Percentiles rank a stretch among this genome's conserved stretches.
These are phyloP conservation scores for Catostylus mosaicus DNA, from an alignment of 30 jellyfish, hydroid and myxozoan species.

Conservation along the genomic window DNA sequence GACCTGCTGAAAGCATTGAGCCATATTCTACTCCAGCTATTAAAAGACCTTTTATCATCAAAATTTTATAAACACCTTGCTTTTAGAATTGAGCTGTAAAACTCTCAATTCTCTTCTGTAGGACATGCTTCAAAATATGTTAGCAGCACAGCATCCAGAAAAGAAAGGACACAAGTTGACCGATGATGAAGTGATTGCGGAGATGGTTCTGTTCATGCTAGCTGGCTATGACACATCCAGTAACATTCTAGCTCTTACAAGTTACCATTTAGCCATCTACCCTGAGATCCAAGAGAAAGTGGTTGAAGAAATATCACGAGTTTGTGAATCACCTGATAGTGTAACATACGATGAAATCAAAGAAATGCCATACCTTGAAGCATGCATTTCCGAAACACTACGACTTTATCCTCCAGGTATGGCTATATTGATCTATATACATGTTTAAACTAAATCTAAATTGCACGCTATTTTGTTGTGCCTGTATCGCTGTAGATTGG, in stretches of 20 bases:
- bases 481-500: too few relatives aligned
- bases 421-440: too few relatives aligned
- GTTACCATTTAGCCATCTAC: constrained; percentile 52
- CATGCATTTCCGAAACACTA: constrained; percentile 63
- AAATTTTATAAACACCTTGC: too few relatives aligned
- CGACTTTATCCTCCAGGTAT: constrained; percentile 73
- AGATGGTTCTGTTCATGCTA: constrained; percentile 47
- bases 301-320: constrained; percentile 36
- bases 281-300: constrained; percentile 77
- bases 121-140: constrained; percentile 72
- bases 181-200: constrained; percentile 64
- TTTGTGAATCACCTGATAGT: constrained; percentile 37
- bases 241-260: constrained; percentile 24
- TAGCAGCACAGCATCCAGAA: constrained; percentile 70
- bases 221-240: constrained; percentile 80
- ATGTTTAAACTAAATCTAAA: too few relatives aligned
- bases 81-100: too few relatives aligned
- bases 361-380: constrained; percentile 70
- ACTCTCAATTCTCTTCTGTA: neutral
- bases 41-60: neutral
- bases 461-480: too few relatives aligned
- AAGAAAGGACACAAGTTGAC: constrained; percentile 59
- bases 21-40: neutral
- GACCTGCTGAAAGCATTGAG: too few relatives aligned
- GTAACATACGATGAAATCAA: constrained; percentile 48